Evolutionary conservation across 2,888 invertebrate species (phyloP).

Genomic region (Chydorus sphaericus): DNA sequence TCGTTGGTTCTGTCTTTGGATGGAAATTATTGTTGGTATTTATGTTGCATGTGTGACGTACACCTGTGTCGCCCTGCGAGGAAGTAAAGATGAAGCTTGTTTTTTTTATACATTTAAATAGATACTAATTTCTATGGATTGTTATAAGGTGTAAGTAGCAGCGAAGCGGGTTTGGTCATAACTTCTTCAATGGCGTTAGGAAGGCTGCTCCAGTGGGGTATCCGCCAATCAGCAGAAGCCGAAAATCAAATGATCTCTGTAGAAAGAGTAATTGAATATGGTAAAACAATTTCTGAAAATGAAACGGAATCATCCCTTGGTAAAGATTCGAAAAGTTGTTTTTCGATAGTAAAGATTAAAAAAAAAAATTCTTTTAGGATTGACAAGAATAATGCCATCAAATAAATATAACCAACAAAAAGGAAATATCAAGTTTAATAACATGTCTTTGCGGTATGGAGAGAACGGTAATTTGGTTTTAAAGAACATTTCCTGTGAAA

Average conservation of each 20-base stretch:
- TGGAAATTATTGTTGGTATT: conserved; percentile 73
- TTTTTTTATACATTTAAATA: not conserved
- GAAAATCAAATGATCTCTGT: conserved; percentile 82
- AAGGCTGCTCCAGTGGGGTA: conserved; percentile 57
- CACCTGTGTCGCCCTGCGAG: conserved; percentile 58
- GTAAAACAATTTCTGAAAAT: conserved; percentile 53
- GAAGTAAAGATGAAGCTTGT: conserved; percentile 23
- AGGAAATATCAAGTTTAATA: conserved; percentile 23
- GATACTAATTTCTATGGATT: no score
- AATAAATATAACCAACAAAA: conserved; percentile 30
- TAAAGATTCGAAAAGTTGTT: conserved; percentile 27
- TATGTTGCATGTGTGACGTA: conserved; percentile 76
- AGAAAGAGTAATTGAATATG: conserved; percentile 69
- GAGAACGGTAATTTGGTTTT: conserved; percentile 33
- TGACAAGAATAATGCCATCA: conserved; percentile 31
- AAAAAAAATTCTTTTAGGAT: conserved; percentile 22
- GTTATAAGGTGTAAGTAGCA: conserved; percentile 20
- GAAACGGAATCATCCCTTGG: conserved; percentile 39
- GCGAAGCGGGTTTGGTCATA: conserved; percentile 26
- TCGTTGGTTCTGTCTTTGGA: conserved; percentile 83
- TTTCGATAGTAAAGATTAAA: no score
- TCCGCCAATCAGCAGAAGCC: conserved; percentile 79
- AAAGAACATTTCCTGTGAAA: conserved; percentile 28
- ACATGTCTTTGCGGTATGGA: conserved; percentile 28
- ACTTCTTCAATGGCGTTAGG: conserved; percentile 27